Percentiles rank a stretch among this genome's conserved stretches.
Conservation (phyloP, 2,888 invertebrate genomes). For the Drosophila fulvimacula region DNA sequence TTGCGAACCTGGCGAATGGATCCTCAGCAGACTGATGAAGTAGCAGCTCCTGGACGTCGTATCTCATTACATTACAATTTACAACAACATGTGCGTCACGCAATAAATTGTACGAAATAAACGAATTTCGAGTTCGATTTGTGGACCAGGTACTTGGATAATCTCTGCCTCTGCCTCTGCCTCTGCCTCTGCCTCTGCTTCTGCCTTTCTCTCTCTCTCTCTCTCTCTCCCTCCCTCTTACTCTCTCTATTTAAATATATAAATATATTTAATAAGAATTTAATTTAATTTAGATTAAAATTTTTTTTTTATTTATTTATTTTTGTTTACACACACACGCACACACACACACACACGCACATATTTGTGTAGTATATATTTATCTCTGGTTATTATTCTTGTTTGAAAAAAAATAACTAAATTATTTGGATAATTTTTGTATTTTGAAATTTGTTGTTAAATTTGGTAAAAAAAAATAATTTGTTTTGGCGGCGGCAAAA, state of each 20-base stretch:
- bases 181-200: neutral
- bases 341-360: slow-evolving; percentile 7
- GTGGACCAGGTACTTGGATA: slow-evolving; percentile 1
- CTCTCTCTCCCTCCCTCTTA: neutral
- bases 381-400: neutral
- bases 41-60: slow-evolving; percentile 85
- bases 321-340: slow-evolving; percentile 7
- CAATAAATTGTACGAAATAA: slow-evolving; percentile 37
- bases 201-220: too few species aligned
- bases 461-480: slow-evolving; percentile 20
- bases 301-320: neutral
- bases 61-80: slow-evolving; percentile 85
- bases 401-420: neutral
- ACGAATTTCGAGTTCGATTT: neutral
- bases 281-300: too few species aligned
- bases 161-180: neutral
- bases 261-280: neutral
- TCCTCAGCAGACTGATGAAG: slow-evolving; percentile 85
- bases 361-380: slow-evolving; percentile 5
- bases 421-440: neutral
- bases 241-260: neutral
- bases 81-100: slow-evolving; percentile 69
- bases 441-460: neutral
- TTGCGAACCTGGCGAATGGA: slow-evolving; percentile 85
- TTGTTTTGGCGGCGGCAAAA: slow-evolving; percentile 77